Evolutionary conservation across 2,113 vertebrate species (phyloP), one percentile per base, ranked within the genome.

Genomic region (Saimiri boliviensis): DNA sequence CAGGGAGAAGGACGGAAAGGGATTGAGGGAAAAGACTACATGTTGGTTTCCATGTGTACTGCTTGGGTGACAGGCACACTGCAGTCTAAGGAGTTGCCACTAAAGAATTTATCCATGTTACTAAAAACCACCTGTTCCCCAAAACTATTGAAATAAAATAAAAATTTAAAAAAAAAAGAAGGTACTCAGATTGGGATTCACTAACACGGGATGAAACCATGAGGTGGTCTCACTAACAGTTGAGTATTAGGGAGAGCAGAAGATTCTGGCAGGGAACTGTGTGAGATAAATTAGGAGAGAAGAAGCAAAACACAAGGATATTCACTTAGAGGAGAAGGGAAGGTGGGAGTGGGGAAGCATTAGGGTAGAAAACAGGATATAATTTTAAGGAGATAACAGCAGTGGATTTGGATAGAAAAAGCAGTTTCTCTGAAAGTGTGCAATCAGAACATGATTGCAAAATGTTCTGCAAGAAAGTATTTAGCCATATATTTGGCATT

Each of bases 381-480:
- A 40, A 93, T 49, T 88, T 86, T 86, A 54, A 77, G 7, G 17
- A 86, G 27, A n/a, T 58, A 88, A 76, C 7, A 94, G 35, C 37
- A 63, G 45, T 70, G 35, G 49, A 91, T 89, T 71, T 90, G 49
- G 21, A 23, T 52, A 86, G 83, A 82, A 83, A 73, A 89, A 93
- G 56, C 56, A 70, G 19, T 82, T 79, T 86, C 58, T 84, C 84
- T 74, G 87, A 83, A 95, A 70, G 56, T 23, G 32, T 66, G 6
- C 81, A 30, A 79, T 74, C 60, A 89, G 86, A 74, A 66, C 70
- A 71, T 74, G 93, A 68, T 89, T 58, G 73, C 30, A 6, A 91
- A 96, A 47, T 79, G 71, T 93, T 93, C 79, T 83, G 47, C 40
- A 89, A 91, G n/a, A 93, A 12, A 14, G 27, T 86, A 32, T 79